Evolutionary conservation across 2,113 vertebrate species (phyloP).

Genomic region (Podarcis cretensis): DNA sequence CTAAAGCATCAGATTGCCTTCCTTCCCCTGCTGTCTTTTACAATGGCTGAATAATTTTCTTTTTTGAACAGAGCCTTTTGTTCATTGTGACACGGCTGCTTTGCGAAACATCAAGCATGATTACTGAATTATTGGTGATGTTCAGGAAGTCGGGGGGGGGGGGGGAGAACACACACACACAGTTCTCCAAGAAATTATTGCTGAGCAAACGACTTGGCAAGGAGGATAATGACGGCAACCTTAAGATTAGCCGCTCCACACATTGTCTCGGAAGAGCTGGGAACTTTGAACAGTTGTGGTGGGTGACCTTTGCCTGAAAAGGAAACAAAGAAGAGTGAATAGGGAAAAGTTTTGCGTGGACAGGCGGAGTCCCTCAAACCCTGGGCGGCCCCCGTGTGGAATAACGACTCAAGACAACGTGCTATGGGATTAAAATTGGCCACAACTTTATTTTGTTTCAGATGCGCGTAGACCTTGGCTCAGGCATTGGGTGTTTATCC

Average conservation of each 20-base stretch:
- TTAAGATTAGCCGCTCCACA: neutral
- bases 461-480: no score
- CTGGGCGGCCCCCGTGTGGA: no score
- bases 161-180: no score
- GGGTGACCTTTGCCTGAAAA: neutral
- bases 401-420: no score
- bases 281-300: neutral
- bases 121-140: neutral
- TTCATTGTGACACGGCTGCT: neutral
- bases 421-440: no score
- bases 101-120: neutral
- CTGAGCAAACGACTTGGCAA: neutral
- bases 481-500: no score
- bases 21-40: neutral
- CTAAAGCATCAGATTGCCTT: neutral
- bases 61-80: neutral
- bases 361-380: no score
- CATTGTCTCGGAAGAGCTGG: neutral
- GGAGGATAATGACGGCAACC: neutral
- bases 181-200: neutral
- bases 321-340: neutral
- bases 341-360: neutral
- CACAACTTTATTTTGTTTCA: no score
- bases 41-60: neutral
- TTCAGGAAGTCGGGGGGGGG: neutral